Evolutionary conservation across 2,888 invertebrate genomes (phyloP).

Genomic region (Scelioninae gen. 1): DNA sequence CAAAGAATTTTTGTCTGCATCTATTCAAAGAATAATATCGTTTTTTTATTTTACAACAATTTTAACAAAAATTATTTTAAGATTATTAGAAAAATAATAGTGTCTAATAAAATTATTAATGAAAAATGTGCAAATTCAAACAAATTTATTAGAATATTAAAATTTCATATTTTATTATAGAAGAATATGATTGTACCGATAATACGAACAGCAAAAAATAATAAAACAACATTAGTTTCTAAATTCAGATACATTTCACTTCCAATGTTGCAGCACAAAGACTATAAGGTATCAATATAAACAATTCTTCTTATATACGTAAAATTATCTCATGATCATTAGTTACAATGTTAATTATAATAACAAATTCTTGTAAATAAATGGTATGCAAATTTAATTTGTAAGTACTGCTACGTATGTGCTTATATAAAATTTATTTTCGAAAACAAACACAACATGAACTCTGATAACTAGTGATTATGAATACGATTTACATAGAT

Average conservation of each 20-base stretch:
- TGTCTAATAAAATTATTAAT: neutral
- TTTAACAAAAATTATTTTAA: neutral
- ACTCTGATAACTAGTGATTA: neutral
- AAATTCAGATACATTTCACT: constrained; percentile 41
- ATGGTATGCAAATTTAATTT: constrained; percentile 38
- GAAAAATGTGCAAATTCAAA: neutral
- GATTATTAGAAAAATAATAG: neutral
- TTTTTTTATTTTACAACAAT: neutral
- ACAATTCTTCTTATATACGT: constrained; percentile 30
- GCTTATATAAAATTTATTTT: constrained; percentile 30
- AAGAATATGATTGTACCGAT: constrained; percentile 14
- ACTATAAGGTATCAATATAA: constrained; percentile 21
- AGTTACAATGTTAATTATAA: constrained; percentile 25
- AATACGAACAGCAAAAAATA: constrained; percentile 10
- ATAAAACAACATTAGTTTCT: neutral
- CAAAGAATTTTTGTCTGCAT: neutral
- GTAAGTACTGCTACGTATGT: neutral
- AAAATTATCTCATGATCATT: constrained; percentile 24
- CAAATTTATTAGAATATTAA: neutral
- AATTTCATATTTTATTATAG: neutral
- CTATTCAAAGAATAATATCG: neutral
- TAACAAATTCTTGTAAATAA: constrained; percentile 26
- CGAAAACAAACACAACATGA: constrained; percentile 6
- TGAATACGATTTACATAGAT: neutral
- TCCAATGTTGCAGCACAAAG: neutral